Percentiles rank a stretch among this genome's conserved stretches.
Conservation (phyloP, 2,888 invertebrate genomes). For the Drosophila paracracens region DNA sequence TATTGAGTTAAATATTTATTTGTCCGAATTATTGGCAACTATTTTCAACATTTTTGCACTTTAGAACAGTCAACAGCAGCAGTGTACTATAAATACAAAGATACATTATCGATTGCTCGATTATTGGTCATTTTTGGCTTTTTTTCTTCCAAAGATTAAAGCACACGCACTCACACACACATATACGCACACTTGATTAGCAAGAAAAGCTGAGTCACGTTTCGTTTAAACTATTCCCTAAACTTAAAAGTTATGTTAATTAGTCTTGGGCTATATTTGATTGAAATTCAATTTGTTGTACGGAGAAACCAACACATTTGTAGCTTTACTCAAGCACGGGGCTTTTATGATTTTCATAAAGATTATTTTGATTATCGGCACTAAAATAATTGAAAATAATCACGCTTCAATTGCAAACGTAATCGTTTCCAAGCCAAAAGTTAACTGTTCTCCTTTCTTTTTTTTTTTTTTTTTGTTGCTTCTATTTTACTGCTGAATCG, state of each 20-base stretch:
- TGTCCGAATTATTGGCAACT: background rate
- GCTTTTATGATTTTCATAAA: background rate
- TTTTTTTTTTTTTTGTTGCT: background rate
- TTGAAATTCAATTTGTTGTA: background rate
- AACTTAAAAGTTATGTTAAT: background rate
- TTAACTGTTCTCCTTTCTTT: background rate
- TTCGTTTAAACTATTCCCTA: background rate
- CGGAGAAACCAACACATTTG: background rate
- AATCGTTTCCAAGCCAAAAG: background rate
- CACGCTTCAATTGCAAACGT: background rate
- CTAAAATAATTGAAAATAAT: background rate
- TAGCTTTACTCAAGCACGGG: background rate
- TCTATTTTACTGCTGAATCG: background rate
- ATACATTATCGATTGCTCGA: background rate
- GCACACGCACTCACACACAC: background rate
- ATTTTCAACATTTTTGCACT: background rate
- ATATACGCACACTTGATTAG: background rate
- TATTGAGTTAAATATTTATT: background rate
- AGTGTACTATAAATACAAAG: background rate
- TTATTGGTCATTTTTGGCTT: background rate
- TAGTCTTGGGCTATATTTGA: background rate
- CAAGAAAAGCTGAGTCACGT: background rate
- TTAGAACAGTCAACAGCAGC: background rate
- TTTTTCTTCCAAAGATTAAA: background rate
- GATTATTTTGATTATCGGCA: background rate